Percentiles rank a stretch among this genome's conserved stretches.
These are phyloP conservation scores for Trichacis sp. DNA, from an alignment of 2,888 invertebrate species.

Conservation along the genomic window DNA sequence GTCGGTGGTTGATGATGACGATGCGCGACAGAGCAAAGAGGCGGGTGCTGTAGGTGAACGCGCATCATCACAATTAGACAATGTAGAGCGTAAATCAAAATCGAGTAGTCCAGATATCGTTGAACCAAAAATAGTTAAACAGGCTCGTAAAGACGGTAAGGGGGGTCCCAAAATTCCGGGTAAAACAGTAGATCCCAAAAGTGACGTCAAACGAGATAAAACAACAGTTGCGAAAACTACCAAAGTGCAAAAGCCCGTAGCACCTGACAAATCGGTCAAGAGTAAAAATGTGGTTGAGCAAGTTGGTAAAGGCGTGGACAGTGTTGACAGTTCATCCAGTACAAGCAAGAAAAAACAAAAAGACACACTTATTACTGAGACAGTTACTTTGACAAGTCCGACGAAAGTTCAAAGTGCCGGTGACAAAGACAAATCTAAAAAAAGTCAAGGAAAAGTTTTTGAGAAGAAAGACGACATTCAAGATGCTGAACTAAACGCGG, in stretches of 20 bases:
- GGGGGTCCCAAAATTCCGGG: conserved; percentile 45
- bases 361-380: conserved; percentile 3
- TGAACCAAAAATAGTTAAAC: conserved; percentile 53
- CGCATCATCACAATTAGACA: conserved; percentile 19
- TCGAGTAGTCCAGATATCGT: conserved; percentile 28
- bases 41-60: conserved; percentile 29
- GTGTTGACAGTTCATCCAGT: conserved; percentile 7
- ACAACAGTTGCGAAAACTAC: conserved; percentile 51
- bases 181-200: conserved; percentile 49
- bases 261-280: conserved; percentile 14
- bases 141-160: conserved; percentile 48
- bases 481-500: conserved; percentile 43
- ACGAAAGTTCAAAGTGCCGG: conserved; percentile 17
- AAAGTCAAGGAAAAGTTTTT: no score
- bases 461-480: no score
- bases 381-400: background rate
- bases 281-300: conserved; percentile 16
- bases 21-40: conserved; percentile 64
- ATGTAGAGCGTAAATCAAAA: conserved; percentile 17
- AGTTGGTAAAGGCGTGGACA: conserved; percentile 4
- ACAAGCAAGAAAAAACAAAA: conserved; percentile 3
- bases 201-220: conserved; percentile 42
- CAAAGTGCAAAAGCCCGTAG: conserved; percentile 10
- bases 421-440: conserved; percentile 57
- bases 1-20: conserved; percentile 68